Evolutionary conservation across 2,888 invertebrate species (phyloP), one percentile per base, ranked within the genome.

Genomic region (Busseola fusca): DNA sequence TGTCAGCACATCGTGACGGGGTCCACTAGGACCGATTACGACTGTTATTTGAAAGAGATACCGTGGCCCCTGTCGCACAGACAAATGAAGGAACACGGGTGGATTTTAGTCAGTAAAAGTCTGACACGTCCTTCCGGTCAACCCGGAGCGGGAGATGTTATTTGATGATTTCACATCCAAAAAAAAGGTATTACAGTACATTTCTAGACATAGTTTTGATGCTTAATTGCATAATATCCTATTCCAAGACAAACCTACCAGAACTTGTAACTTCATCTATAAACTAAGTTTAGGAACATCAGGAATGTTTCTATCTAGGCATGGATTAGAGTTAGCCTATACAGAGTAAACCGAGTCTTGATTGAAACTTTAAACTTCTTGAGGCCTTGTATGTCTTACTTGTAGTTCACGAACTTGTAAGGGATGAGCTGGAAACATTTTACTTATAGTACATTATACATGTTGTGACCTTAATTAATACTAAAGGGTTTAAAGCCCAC

Each of bases 351-450:
- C 69, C 59, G 48, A n/a, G 37, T 45, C 74, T 64, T 79, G 79
- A 74, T 78, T 78, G 77, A 69, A 78, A 78, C 64, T 68, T 45
- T 54, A 63, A 69, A 74, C 74, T 79, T 79, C 69, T 79, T 66
- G 60, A 25, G 30, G 50, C 30, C 30, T 58, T 62, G 52, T 60
- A 57, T 78, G 57, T 70, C 56, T 71, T 65, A 71, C 62, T 62
- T 56, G 37, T 64, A 40, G 60, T 65, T 73, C 40, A 50, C 16
- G n/a, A 63, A 14, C 62, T 59, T 18, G 52, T 42, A 25, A 37
- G 30, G 56, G 54, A 57, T 40, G 12, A 48, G 40, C 14, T 59
- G 42, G 40, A n/a, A 37, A 10, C 30, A 14, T 59, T 14, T 50
- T 60, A 27, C 21, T 40, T 18, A 27, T 34, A 6, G 7, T 34